Conservation (phyloP, 2,113 vertebrate genomes). For the Chaenogobius annularis region DNA sequence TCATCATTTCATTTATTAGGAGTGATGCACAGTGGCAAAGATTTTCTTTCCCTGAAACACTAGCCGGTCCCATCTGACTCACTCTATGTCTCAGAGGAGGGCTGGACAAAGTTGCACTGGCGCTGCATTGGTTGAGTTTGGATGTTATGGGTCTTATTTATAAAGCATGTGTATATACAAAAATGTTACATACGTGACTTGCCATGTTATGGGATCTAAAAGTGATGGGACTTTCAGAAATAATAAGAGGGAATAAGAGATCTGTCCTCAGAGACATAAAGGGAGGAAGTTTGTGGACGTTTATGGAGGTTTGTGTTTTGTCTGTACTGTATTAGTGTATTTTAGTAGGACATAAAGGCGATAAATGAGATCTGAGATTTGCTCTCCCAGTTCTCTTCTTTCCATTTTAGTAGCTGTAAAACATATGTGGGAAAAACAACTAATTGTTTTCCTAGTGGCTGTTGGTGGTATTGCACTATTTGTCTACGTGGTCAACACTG, state of each 20-base stretch:
- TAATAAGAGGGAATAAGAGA: no score
- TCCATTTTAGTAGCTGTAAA: neutral
- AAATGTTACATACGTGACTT: no score
- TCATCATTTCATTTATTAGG: neutral
- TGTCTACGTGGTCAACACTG: neutral
- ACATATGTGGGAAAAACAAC: neutral
- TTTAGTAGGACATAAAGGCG: neutral
- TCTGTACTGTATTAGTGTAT: neutral
- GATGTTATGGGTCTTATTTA: no score
- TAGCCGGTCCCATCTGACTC: no score
- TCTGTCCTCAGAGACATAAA: no score
- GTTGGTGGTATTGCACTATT: neutral
- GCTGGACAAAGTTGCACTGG: neutral
- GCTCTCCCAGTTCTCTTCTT: neutral
- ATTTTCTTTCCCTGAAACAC: no score
- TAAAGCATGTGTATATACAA: no score
- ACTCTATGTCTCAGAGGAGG: neutral
- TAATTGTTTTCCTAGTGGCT: neutral
- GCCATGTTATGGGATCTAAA: no score
- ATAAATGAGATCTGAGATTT: neutral
- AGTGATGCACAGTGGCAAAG: neutral
- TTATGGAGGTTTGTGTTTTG: neutral
- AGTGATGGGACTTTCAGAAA: no score
- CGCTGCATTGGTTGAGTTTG: no score
- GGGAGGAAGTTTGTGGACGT: no score